phyloP scores from a whole-genome alignment of 2,113 vertebrate species.

The Tonatia bakeri region DNA sequence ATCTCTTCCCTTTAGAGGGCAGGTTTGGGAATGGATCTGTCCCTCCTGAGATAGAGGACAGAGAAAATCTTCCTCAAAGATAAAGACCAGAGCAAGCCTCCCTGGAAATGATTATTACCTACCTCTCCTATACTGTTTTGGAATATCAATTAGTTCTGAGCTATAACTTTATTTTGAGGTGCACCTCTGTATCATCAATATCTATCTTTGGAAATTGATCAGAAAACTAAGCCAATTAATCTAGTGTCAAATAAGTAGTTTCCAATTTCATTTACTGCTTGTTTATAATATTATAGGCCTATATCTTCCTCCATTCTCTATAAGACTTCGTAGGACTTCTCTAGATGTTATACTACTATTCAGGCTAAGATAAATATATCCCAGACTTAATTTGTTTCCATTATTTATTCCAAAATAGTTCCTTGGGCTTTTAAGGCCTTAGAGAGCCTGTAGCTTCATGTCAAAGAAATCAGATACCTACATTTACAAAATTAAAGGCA shows the following conservation, averaged over 20 bases:
- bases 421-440: background rate
- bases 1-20: conserved; percentile 18
- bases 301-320: background rate
- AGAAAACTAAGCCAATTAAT: background rate
- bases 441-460: background rate
- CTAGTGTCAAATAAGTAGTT: background rate
- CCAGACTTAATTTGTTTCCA: background rate
- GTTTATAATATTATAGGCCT: background rate
- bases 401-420: background rate
- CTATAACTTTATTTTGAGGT: background rate
- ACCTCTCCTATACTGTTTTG: background rate
- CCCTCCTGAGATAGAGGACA: background rate
- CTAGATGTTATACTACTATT: background rate
- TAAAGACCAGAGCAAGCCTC: background rate
- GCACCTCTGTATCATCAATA: background rate
- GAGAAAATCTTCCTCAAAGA: background rate
- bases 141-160: background rate
- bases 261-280: conserved; percentile 5
- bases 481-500: background rate
- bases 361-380: background rate
- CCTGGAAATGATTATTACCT: background rate
- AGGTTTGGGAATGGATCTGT: background rate
- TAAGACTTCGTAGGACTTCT: background rate
- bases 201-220: background rate
- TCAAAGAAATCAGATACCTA: background rate